A percentile compares a stretch with the other conserved stretches of the same genome.
Conservation (phyloP, 2,113 vertebrate genomes). For the Semnornis frantzii region DNA sequence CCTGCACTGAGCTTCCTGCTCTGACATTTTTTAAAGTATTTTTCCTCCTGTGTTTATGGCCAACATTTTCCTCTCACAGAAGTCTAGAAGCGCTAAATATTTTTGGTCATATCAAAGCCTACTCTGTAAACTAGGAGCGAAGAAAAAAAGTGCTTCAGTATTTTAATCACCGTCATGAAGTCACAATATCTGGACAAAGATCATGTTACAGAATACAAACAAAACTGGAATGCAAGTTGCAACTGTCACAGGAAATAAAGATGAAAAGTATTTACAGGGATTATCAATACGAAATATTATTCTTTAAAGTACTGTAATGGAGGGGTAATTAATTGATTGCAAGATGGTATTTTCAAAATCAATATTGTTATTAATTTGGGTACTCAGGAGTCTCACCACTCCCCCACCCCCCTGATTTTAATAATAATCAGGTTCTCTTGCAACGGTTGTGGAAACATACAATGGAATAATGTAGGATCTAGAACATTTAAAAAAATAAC, state of each 20-base stretch:
- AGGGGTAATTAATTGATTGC: no score
- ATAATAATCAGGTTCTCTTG: no score
- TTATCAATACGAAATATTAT: background rate
- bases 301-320: background rate
- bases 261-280: background rate
- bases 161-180: background rate
- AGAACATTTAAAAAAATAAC: no score
- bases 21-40: background rate
- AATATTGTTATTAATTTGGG: no score
- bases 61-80: background rate
- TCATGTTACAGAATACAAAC: background rate
- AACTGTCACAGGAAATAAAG: background rate
- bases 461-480: no score
- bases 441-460: no score
- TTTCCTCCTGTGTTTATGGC: background rate
- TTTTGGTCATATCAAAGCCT: background rate
- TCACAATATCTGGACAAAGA: background rate
- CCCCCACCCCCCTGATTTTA: no score
- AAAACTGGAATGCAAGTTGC: background rate
- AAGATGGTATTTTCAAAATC: no score
- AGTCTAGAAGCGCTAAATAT: background rate
- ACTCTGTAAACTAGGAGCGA: background rate
- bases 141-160: background rate
- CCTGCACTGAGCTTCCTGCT: background rate
- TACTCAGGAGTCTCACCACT: no score